Conservation (phyloP, 2,888 invertebrate genomes). For the Terebella lapidaria region DNA sequence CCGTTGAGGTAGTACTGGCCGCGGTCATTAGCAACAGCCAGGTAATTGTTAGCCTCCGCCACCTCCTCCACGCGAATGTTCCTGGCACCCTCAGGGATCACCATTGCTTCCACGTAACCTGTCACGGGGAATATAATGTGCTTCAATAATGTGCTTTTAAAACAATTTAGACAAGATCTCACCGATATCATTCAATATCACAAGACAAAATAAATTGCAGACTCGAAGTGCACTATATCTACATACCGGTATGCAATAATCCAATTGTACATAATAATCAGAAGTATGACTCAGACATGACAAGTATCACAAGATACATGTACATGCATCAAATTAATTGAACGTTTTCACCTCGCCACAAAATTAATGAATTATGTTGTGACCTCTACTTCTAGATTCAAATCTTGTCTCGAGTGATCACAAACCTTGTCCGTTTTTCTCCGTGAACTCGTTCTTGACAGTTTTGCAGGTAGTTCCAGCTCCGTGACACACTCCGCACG, state of each 20-base stretch:
- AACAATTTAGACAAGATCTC: no score
- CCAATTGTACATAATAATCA: no score
- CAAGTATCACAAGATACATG: background rate
- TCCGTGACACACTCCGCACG: constrained; percentile 81
- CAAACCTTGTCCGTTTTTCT: constrained; percentile 38
- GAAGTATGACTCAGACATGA: no score
- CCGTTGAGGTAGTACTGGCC: constrained; percentile 75
- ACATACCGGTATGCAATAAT: no score
- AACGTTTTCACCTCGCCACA: no score
- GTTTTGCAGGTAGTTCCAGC: constrained; percentile 76
- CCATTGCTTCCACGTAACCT: constrained; percentile 64
- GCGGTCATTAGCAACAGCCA: constrained; percentile 70
- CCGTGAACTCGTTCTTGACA: constrained; percentile 61
- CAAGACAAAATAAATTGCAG: no score
- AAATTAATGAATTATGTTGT: background rate
- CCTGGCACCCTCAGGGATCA: constrained; percentile 73
- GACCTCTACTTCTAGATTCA: background rate
- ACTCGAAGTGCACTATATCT: no score
- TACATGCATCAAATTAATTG: background rate
- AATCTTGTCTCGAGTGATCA: no score
- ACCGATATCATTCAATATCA: no score
- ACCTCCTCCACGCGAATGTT: constrained; percentile 75
- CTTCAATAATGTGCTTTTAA: no score
- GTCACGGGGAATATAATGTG: constrained; percentile 9
- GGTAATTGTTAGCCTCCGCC: constrained; percentile 70